Conservation (phyloP, 2,888 invertebrate genomes). For the Papilio elwesi region DNA sequence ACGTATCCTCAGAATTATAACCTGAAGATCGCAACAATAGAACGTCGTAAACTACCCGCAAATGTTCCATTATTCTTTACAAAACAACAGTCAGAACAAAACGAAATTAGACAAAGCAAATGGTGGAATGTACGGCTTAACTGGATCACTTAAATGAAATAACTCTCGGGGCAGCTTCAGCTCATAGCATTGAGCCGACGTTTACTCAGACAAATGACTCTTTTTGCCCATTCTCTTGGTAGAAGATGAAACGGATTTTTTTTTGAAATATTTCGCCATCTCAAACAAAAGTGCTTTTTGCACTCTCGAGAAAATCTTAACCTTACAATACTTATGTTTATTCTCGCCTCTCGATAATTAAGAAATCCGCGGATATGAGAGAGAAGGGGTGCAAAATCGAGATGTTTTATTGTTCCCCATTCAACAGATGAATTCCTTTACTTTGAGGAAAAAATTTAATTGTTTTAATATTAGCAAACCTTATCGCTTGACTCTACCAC, state of each 20-base stretch:
- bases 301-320: neutral
- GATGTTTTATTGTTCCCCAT: too few species aligned
- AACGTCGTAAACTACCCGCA: neutral
- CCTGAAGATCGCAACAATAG: neutral
- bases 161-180: slow-evolving; percentile 21
- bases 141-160: slow-evolving; percentile 31
- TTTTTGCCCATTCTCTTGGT: slow-evolving; percentile 24
- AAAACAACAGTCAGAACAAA: slow-evolving; percentile 14
- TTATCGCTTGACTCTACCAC: too few species aligned
- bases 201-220: slow-evolving; percentile 32
- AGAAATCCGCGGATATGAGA: neutral
- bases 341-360: neutral
- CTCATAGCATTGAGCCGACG: slow-evolving; percentile 16
- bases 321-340: neutral
- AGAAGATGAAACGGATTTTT: slow-evolving; percentile 15
- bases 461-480: too few species aligned
- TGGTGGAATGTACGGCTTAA: slow-evolving; percentile 5
- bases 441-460: too few species aligned
- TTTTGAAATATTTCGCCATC: neutral
- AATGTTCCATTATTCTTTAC: neutral
- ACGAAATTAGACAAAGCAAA: slow-evolving; percentile 15
- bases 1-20: neutral
- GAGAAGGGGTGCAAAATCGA: too few species aligned
- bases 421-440: too few species aligned
- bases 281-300: slow-evolving; percentile 8